A percentile compares a stretch with the other conserved stretches of the same genome.
Conservation (phyloP, 1,140 invertebrate species). For the Glossosoma conforme region DNA sequence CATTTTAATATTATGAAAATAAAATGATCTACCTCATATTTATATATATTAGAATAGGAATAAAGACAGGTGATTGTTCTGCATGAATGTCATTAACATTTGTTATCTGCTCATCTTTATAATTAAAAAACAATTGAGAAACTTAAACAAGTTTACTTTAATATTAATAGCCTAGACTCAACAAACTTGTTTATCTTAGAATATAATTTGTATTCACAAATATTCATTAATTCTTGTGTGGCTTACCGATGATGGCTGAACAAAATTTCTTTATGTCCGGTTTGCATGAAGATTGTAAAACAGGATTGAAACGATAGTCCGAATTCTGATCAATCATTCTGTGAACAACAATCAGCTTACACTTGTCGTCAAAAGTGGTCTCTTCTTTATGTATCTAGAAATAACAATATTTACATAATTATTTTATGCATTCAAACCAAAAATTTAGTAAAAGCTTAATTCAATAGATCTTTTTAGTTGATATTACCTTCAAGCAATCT, state of each 20-base stretch:
- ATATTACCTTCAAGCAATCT: conserved; percentile 64
- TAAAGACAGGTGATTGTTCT: too few relatives aligned
- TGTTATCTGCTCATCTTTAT: too few relatives aligned
- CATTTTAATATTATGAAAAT: too few relatives aligned
- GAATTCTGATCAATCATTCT: conserved; percentile 89
- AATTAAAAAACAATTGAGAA: too few relatives aligned
- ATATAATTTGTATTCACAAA: conserved; percentile 19
- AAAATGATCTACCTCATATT: too few relatives aligned
- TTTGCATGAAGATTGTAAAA: conserved; percentile 70
- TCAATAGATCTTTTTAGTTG: conserved; percentile 1
- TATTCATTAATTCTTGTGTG: background rate
- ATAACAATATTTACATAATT: conserved; percentile 34
- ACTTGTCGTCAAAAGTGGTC: conserved; percentile 76
- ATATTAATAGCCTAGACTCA: too few relatives aligned
- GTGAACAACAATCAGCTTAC: conserved; percentile 78
- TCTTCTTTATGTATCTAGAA: conserved; percentile 73
- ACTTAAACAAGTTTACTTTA: too few relatives aligned
- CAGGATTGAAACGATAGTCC: conserved; percentile 89
- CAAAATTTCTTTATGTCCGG: conserved; percentile 74
- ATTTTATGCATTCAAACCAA: background rate
- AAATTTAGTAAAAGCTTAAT: background rate
- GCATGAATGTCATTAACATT: too few relatives aligned
- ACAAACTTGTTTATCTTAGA: too few relatives aligned
- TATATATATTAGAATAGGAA: too few relatives aligned
- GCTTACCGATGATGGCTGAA: conserved; percentile 57